Percentiles rank a stretch among this genome's conserved stretches.
Conservation (phyloP, 2,113 vertebrate genomes). For the Suncus etruscus region DNA sequence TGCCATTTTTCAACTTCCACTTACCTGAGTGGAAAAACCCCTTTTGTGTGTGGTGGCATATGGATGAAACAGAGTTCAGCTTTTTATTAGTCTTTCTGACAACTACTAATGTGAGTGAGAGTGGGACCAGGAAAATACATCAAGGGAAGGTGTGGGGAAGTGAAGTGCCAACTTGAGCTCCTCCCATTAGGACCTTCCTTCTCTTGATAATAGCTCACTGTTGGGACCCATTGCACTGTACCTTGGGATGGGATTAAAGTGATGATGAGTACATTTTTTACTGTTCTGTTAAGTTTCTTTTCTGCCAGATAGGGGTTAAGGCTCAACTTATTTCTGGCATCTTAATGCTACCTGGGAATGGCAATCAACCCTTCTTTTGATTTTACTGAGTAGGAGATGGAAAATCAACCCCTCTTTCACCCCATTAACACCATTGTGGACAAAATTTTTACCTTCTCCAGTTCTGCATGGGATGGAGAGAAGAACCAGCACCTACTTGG, state of each 20-base stretch:
- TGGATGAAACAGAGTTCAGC: neutral
- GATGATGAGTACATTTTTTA: neutral
- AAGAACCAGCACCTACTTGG: neutral
- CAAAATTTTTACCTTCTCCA: neutral
- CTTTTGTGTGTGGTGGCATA: neutral
- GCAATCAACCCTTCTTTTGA: neutral
- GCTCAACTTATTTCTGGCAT: neutral
- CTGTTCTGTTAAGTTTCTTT: neutral
- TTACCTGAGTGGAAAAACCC: neutral
- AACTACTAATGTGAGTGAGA: neutral
- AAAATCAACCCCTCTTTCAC: neutral
- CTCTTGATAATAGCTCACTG: neutral
- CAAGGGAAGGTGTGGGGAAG: neutral
- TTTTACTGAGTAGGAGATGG: neutral
- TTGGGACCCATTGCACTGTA: neutral
- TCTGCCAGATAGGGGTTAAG: neutral
- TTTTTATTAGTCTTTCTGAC: neutral
- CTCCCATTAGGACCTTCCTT: neutral
- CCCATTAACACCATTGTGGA: neutral
- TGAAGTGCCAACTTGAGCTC: neutral
- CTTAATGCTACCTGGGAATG: neutral
- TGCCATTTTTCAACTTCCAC: neutral
- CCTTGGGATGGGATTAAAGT: neutral
- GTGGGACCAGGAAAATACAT: neutral
- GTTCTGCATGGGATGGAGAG: neutral